Evolutionary conservation across 2,113 vertebrate genomes (phyloP), one percentile per base, ranked within the genome.

Genomic region (Strix uralensis): DNA sequence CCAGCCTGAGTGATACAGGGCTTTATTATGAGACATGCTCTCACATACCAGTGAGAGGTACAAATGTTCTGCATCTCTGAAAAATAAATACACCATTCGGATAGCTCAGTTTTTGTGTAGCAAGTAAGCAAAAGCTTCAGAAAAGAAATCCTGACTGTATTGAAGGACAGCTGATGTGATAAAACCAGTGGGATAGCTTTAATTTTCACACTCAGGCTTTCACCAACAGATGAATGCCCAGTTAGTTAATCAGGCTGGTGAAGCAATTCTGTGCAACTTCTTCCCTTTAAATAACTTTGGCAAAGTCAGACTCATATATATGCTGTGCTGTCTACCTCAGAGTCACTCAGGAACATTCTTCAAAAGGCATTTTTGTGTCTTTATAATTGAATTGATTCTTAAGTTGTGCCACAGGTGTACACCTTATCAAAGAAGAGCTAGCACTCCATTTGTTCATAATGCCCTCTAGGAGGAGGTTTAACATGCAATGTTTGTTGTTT

Each of bases 351-450:
- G 81, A 97, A 94, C 96, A 83, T 97, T 97, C 97, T 97, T 97
- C 96, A 97, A 98, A 97, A 98, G 97, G 97, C 97, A 96, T 97
- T 98, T 98, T 96, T 97, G 52, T 95, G 88, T 94, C 94, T 96
- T 98, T 97, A 98, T 98, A 98, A 98, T 97, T 98, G 97, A 97
- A 98, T 97, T 98, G 97, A 98, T 97, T 98, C 97, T 95, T 96
- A 97, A 97, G 97, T 88, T 97, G 97, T 97, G 97, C 92, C 96
- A 95, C 78, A 21, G 95, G 96, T 97, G 96, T 92, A 90, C 92
- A 81, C 88, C 96, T 90, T 98, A 97, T 98, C 97, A 97, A 97
- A 98, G 97, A 96, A 91, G 95, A 95, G 63, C 90, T 82, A 82
- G 95, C 92, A 92, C 87, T 91, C 97, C 96, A 95, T 97, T 97